Percentiles rank a stretch among this genome's conserved stretches.
These are phyloP conservation scores for Narcine bancroftii DNA, from an alignment of 2,113 vertebrate species.

Conservation along the genomic window DNA sequence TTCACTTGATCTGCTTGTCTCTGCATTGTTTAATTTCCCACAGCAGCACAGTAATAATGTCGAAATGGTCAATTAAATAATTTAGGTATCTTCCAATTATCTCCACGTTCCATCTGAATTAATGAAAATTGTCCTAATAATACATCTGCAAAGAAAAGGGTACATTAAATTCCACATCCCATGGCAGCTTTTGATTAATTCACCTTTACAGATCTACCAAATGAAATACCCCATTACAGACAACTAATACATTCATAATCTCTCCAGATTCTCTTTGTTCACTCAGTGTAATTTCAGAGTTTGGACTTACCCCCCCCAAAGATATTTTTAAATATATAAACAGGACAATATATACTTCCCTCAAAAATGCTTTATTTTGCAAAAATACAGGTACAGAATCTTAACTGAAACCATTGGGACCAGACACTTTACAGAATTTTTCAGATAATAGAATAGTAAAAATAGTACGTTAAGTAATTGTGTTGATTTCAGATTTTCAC, in stretches of 20 bases:
- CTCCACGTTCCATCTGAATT: background rate
- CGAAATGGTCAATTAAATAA: background rate
- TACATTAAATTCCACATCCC: background rate
- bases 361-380: background rate
- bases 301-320: background rate
- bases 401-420: too few relatives aligned
- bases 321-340: background rate
- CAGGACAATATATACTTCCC: background rate
- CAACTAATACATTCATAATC: too few relatives aligned
- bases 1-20: slow-evolving; percentile 62
- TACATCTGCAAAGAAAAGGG: background rate
- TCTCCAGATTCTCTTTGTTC: too few relatives aligned
- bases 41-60: slow-evolving; percentile 47
- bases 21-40: slow-evolving; percentile 62
- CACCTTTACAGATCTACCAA: background rate
- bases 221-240: background rate
- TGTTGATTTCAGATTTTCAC: too few relatives aligned
- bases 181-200: too few relatives aligned
- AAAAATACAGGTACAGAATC: too few relatives aligned
- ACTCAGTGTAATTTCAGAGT: background rate
- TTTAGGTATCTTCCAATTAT: background rate
- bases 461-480: too few relatives aligned
- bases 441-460: too few relatives aligned
- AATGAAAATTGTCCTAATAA: background rate
- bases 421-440: too few relatives aligned